phyloP scores from a whole-genome alignment of 2,888 invertebrate genomes.

The Agrilus cyanescens region DNA sequence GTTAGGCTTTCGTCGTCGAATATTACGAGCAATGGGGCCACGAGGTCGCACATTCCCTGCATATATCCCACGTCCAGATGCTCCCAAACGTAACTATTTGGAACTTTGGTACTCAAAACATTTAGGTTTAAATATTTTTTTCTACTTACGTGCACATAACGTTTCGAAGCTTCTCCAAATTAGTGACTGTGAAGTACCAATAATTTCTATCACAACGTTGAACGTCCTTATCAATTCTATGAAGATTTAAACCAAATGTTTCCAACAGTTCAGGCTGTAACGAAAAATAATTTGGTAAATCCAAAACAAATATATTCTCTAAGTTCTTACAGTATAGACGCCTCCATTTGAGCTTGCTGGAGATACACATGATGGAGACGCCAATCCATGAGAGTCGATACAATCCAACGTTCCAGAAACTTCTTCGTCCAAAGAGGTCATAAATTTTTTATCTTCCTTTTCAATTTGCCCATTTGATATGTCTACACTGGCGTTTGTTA shows the following conservation, averaged over 20 bases:
- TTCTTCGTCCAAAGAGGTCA: slow-evolving; percentile 52
- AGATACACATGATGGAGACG: slow-evolving; percentile 52
- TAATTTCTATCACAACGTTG: slow-evolving; percentile 91
- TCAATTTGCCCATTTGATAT: slow-evolving; percentile 40
- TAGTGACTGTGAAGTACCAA: slow-evolving; percentile 80
- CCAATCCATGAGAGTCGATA: slow-evolving; percentile 34
- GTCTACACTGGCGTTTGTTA: slow-evolving; percentile 62
- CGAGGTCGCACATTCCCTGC: slow-evolving; percentile 96
- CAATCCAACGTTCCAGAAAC: slow-evolving; percentile 35
- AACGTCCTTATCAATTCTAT: slow-evolving; percentile 94
- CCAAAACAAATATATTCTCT: background rate
- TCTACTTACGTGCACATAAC: slow-evolving; percentile 86
- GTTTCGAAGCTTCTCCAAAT: slow-evolving; percentile 84
- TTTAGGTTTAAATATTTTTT: slow-evolving; percentile 3
- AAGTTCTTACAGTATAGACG: slow-evolving; percentile 63
- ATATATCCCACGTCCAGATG: slow-evolving; percentile 90
- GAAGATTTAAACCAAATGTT: slow-evolving; percentile 75
- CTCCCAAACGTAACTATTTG: slow-evolving; percentile 87
- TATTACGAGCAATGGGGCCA: slow-evolving; percentile 82
- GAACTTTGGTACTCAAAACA: slow-evolving; percentile 3
- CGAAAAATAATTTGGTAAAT: slow-evolving; percentile 6
- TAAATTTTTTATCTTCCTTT: slow-evolving; percentile 33
- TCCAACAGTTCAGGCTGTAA: slow-evolving; percentile 73
- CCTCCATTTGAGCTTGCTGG: slow-evolving; percentile 88
- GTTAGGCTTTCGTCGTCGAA: slow-evolving; percentile 86